Conservation (phyloP, 2,113 vertebrate genomes). For the Syngnathus scovelli region DNA sequence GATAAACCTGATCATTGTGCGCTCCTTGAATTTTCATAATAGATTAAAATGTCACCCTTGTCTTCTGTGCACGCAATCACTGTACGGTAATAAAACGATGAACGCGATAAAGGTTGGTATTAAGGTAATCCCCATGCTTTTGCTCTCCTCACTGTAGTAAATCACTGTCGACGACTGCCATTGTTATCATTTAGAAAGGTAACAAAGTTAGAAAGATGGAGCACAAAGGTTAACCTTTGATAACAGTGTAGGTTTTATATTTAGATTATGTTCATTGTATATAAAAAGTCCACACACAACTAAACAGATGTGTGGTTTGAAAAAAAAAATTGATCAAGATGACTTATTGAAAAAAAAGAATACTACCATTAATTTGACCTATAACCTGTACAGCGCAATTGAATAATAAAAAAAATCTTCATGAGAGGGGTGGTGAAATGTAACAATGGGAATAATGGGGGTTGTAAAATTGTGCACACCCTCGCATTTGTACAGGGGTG, state of each 20-base stretch:
- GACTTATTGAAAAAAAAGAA: background rate
- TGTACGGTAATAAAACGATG: background rate
- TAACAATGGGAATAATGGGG: background rate
- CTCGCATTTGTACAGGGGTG: background rate
- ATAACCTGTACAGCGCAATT: background rate
- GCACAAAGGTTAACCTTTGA: background rate
- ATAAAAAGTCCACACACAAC: background rate
- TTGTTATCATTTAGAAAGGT: too few relatives aligned
- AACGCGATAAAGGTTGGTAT: constrained; percentile 1
- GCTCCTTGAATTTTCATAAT: background rate
- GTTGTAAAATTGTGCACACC: background rate
- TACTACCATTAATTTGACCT: background rate
- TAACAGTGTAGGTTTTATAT: background rate
- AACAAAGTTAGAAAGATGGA: too few relatives aligned
- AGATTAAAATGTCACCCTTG: too few relatives aligned
- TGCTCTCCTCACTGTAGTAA: background rate
- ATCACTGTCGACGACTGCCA: background rate
- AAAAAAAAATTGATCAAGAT: background rate
- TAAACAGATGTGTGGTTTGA: too few relatives aligned
- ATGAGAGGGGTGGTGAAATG: too few relatives aligned
- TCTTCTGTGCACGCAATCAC: background rate
- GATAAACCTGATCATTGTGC: background rate
- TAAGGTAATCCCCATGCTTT: background rate
- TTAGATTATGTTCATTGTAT: background rate
- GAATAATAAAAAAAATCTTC: too few relatives aligned